Evolutionary conservation across 2,113 vertebrate species (phyloP), one percentile per base, ranked within the genome.

Genomic region (Stigmatopora argus): DNA sequence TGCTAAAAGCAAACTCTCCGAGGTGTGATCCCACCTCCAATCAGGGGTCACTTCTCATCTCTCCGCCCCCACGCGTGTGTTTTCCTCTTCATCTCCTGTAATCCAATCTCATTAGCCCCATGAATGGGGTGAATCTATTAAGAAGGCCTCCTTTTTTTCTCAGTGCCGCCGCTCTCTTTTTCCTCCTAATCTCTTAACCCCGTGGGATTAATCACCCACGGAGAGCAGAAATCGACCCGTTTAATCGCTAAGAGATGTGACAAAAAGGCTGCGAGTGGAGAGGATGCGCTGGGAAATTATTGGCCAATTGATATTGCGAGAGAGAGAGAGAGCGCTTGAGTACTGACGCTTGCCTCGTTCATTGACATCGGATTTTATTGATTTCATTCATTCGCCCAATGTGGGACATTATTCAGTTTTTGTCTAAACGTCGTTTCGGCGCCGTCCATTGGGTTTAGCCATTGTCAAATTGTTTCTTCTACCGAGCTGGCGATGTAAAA

Each of bases 121-220:
- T 82, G 78, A 88, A 87, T 84, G 77, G 77, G 80, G 78, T 81
- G 85, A 88, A 88, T 85, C 88, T 81, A 87, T 87, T 85, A 82
- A 65, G 63, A 67, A 73, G 2, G 17, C 47, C 48, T 46, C 46
- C 61, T 17, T 31, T 72, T 77, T 31, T 31, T 31, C 72, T 62
- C 52, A 15, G 23, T 17, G 53, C 23, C 26, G 53, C 53, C 53
- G 31, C 23, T 69, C 53, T 63, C 83, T 61, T 65, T 53, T 56
- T 61, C 76, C 3, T 76, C 75, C 71, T 87, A 87, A 85, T 86
- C 86, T 85, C 82, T 78, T 63, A 85, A 87, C 82, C 78, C 76
- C 11, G 51, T 71, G 76, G 85, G 87, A 89, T 88, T 86, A 88
- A 90, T 90, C 86, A 77, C 83, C 84, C 75, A 75, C 77, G 26